Percentiles rank a stretch among this genome's conserved stretches.
Conservation (phyloP, 1,140 invertebrate genomes). For the Drosophila ficusphila region DNA sequence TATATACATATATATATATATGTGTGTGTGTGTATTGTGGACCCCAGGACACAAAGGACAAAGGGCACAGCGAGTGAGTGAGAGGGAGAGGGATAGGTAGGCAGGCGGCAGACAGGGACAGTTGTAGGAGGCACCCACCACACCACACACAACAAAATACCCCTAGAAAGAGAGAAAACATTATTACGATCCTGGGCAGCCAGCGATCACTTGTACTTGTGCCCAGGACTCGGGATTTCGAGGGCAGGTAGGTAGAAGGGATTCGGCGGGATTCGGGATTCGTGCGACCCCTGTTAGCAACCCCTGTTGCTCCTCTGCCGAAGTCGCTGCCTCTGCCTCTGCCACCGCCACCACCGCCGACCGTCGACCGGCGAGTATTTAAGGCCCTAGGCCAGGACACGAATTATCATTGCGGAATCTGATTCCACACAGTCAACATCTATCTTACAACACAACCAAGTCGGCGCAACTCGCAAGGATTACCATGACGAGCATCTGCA, state of each 20-base stretch:
- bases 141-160: background rate
- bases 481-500: conserved; percentile 79
- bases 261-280: no score
- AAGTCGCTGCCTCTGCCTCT: conserved; percentile 1
- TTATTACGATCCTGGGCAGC: background rate
- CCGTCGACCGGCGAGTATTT: conserved; percentile 45
- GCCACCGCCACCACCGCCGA: background rate
- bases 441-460: background rate
- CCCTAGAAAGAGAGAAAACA: conserved; percentile 11
- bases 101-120: conserved; percentile 23
- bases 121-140: conserved; percentile 11
- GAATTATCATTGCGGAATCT: conserved; percentile 83
- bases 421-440: conserved; percentile 79
- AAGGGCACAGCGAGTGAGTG: background rate
- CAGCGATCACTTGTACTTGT: conserved; percentile 43
- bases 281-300: conserved; percentile 22
- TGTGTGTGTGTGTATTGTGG: background rate
- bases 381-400: conserved; percentile 72
- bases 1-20: background rate
- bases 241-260: conserved; percentile 4
- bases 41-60: conserved; percentile 6
- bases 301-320: conserved; percentile 24
- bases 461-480: conserved; percentile 37
- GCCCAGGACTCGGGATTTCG: conserved; percentile 16
- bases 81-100: conserved; percentile 41